Percentiles rank a stretch among this genome's conserved stretches.
phyloP scores from a whole-genome alignment of 2,888 invertebrate species.

The Teinopalpus imperialis region DNA sequence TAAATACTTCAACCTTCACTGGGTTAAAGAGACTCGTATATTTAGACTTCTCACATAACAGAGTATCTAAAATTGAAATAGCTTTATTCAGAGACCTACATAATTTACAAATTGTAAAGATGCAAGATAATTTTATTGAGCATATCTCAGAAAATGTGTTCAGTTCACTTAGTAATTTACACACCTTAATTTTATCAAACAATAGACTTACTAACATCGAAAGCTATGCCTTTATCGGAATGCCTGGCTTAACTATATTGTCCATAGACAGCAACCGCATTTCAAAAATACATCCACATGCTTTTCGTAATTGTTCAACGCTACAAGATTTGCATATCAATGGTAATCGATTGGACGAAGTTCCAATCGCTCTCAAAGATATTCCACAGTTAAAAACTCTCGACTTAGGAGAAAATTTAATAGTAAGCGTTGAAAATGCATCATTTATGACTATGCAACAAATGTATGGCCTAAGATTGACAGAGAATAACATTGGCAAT shows the following conservation, averaged over 20 bases:
- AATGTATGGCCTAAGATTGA: conserved; percentile 90
- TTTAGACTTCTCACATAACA: conserved; percentile 89
- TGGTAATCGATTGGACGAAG: conserved; percentile 88
- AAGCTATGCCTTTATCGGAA: conserved; percentile 88
- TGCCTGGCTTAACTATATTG: conserved; percentile 88
- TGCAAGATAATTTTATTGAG: conserved; percentile 90
- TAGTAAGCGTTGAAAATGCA: conserved; percentile 88
- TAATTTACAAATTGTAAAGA: conserved; percentile 89
- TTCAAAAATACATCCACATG: conserved; percentile 87
- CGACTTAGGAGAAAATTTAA: conserved; percentile 93
- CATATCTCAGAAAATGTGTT: conserved; percentile 90
- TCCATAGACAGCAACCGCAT: conserved; percentile 91
- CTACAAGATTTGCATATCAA: conserved; percentile 92
- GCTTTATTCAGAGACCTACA: conserved; percentile 89
- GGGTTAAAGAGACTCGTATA: conserved; percentile 89
- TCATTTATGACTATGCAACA: conserved; percentile 91
- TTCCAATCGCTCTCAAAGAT: conserved; percentile 88
- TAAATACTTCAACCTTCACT: conserved; percentile 89
- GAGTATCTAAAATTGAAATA: conserved; percentile 88
- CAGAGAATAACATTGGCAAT: conserved; percentile 92
- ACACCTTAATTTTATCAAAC: conserved; percentile 90
- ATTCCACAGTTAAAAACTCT: conserved; percentile 90
- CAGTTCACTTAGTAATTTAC: conserved; percentile 88
- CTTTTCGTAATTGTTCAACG: conserved; percentile 89
- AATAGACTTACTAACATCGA: conserved; percentile 89